These are phyloP conservation scores for Neotoma lepida DNA, from an alignment of 2,113 vertebrate genomes.

Conservation along the genomic window DNA sequence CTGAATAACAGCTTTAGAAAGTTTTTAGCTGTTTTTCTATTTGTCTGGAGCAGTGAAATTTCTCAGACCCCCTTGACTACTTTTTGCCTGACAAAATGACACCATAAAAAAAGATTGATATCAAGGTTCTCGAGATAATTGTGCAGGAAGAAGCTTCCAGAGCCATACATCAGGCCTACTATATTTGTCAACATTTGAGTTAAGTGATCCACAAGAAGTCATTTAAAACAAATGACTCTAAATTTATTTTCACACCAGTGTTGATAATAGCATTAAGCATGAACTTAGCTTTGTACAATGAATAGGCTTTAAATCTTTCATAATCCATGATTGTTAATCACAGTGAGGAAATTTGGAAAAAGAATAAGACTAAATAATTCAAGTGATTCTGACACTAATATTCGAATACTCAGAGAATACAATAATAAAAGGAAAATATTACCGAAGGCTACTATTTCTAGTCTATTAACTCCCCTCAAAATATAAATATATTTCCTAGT, in stretches of 20 bases:
- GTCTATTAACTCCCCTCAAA: neutral
- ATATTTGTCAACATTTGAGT: slow-evolving; percentile 66
- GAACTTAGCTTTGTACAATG: slow-evolving; percentile 41
- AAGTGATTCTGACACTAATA: slow-evolving; percentile 27
- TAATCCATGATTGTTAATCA: slow-evolving; percentile 57
- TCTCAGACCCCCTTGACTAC: slow-evolving; percentile 60
- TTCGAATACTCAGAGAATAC: neutral
- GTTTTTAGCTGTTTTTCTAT: slow-evolving; percentile 70
- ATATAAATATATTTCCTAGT: slow-evolving; percentile 14
- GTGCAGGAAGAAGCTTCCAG: slow-evolving; percentile 65
- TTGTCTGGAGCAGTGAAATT: slow-evolving; percentile 71
- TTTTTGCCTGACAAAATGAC: slow-evolving; percentile 72
- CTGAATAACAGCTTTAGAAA: slow-evolving; percentile 56
- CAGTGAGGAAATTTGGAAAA: slow-evolving; percentile 56
- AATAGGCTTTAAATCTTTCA: slow-evolving; percentile 62
- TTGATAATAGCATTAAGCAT: slow-evolving; percentile 58
- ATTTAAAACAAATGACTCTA: slow-evolving; percentile 68
- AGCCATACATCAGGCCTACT: slow-evolving; percentile 45
- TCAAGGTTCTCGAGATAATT: slow-evolving; percentile 73
- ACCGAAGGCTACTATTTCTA: neutral
- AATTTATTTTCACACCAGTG: slow-evolving; percentile 67
- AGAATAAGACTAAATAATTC: slow-evolving; percentile 22
- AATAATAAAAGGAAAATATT: slow-evolving; percentile 32
- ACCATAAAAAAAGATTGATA: slow-evolving; percentile 76
- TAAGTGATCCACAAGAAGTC: slow-evolving; percentile 72